Evolutionary conservation across 2,888 invertebrate genomes (phyloP), one percentile per base, ranked within the genome.

Genomic region (Philonicus albiceps): DNA sequence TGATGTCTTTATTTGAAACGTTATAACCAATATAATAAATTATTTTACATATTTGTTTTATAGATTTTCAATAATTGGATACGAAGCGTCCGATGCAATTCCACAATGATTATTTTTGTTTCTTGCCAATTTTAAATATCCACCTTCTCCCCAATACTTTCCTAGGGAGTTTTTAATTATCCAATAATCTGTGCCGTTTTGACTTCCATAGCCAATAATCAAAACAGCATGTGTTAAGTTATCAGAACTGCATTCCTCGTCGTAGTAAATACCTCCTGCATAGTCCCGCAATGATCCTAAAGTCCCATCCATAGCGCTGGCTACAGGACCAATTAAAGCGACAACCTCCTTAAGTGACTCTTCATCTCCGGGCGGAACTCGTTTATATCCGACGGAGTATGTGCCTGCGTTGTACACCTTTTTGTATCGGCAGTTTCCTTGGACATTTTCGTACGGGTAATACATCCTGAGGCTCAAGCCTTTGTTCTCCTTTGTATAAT

Each of bases 41-140:
- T 43, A 43, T 16, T 13, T 13, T 43, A 4, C n/a, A 16, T 0
- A 1, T 19, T 49, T 49, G 16, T 76, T 76, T 11, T 43, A 43
- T 22, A 40, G 5, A 11, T 22, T 80, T 80, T 94, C 96, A 89
- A 96, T 96, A 76, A 96, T 93, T 40, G 97, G 97, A 92, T 96
- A 97, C 90, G 96, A 96, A 88, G 97, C 96, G 89, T 93, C 91
- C 85, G 95, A 93, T 81, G 97, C 97, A 91, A 97, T 94, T 89
- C 97, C 97, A 92, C 97, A 97, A 90, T 95, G 94, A 92, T 97
- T 97, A 86, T 95, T 90, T 89, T 93, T 93, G 93, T 97, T 96
- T 89, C 97, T 94, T 74, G 96, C 94, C 95, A 97, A 96, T 92
- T 95, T 95, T 90, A 97, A 95, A 93, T 96, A 97, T 53, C 97